phyloP scores from a whole-genome alignment of 2,113 vertebrate genomes.

The Sebastes schlegelii region DNA sequence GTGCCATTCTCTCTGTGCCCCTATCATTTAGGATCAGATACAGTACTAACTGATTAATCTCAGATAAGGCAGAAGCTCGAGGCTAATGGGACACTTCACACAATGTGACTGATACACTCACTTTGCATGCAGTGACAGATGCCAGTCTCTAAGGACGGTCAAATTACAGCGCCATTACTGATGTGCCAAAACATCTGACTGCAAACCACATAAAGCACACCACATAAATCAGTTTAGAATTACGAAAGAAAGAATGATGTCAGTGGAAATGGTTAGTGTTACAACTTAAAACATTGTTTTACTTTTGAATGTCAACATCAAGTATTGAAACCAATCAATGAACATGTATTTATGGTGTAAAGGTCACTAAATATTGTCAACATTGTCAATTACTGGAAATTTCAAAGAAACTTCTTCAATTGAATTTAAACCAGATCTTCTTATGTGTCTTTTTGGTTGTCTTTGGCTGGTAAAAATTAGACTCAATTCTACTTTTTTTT shows the following conservation, averaged over 20 bases:
- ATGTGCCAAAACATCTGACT: conserved; percentile 53
- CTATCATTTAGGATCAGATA: conserved; percentile 64
- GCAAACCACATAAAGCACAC: conserved; percentile 20
- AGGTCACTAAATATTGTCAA: background rate
- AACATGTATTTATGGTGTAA: background rate
- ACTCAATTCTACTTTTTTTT: background rate
- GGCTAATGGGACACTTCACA: conserved; percentile 67
- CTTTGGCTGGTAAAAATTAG: background rate
- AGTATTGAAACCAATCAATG: background rate
- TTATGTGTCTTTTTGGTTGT: background rate
- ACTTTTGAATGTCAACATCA: conserved; percentile 1
- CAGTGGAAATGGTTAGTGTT: background rate
- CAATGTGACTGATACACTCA: conserved; percentile 60
- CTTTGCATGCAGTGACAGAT: conserved; percentile 58
- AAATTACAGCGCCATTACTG: conserved; percentile 58
- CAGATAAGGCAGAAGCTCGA: conserved; percentile 64
- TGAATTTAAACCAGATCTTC: background rate
- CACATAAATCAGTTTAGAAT: conserved; percentile 26
- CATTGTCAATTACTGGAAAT: background rate
- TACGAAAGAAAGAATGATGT: conserved; percentile 3
- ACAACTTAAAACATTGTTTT: conserved; percentile 7
- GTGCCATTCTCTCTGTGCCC: conserved; percentile 55
- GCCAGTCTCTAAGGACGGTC: conserved; percentile 55
- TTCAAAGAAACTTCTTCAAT: background rate
- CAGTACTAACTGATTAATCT: conserved; percentile 72